Conservation (phyloP, 2,888 invertebrate genomes). For the Chrysodeixis includens region DNA sequence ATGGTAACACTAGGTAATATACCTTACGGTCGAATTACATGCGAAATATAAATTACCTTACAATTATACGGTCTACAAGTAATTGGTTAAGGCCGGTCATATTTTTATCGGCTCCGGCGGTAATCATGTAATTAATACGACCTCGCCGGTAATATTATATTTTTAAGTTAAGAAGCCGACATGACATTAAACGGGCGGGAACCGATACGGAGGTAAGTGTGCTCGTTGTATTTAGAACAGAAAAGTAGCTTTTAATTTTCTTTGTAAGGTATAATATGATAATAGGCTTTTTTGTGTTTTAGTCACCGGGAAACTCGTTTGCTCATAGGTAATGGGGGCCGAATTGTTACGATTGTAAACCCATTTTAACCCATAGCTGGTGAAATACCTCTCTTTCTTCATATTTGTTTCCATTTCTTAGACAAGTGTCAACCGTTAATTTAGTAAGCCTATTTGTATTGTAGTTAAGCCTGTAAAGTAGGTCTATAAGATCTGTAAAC, state of each 20-base stretch:
- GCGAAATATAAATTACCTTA: constrained; percentile 71
- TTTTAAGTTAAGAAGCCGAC: constrained; percentile 18
- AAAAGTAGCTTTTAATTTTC: constrained; percentile 1
- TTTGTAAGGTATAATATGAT: too few species aligned
- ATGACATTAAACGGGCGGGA: not conserved
- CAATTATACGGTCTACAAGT: constrained; percentile 65
- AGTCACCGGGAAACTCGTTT: too few species aligned
- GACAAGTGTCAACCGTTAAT: too few species aligned
- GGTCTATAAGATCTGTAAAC: too few species aligned
- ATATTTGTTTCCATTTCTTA: too few species aligned
- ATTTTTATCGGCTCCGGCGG: constrained; percentile 34
- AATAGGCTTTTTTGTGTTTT: too few species aligned
- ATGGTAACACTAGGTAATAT: constrained; percentile 41
- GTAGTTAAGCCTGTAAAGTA: too few species aligned
- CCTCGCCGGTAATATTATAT: constrained; percentile 24
- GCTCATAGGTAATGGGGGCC: too few species aligned
- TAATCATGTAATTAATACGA: constrained; percentile 41
- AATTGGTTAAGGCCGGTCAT: constrained; percentile 66
- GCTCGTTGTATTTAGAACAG: not conserved
- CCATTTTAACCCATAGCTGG: too few species aligned
- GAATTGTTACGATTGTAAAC: too few species aligned
- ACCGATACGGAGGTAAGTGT: not conserved
- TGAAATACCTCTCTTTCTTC: too few species aligned
- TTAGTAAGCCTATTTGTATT: too few species aligned
- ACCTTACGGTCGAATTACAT: constrained; percentile 55